A percentile compares a stretch with the other conserved stretches of the same genome.
These are phyloP conservation scores for Potamilus streckersoni DNA, from an alignment of 1,140 invertebrate species.

Conservation along the genomic window DNA sequence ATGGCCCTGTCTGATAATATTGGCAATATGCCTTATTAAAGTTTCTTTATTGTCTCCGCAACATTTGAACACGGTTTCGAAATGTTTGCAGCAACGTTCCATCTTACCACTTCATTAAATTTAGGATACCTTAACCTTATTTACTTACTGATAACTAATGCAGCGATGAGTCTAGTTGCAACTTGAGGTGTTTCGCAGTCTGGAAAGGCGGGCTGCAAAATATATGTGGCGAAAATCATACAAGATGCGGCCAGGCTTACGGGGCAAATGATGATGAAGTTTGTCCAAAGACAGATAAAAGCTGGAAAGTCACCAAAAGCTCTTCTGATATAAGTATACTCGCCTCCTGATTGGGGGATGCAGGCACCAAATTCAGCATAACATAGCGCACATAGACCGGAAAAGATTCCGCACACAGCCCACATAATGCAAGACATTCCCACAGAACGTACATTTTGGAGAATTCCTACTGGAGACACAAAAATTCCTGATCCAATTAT, in stretches of 20 bases:
- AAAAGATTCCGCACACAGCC: constrained; percentile 83
- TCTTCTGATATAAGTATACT: constrained; percentile 95
- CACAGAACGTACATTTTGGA: too few species aligned
- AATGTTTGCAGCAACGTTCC: too few species aligned
- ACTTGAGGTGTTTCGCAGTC: constrained; percentile 52
- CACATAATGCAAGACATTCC: constrained; percentile 75
- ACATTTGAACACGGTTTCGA: too few species aligned
- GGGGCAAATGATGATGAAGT: constrained; percentile 74
- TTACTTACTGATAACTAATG: constrained; percentile 54
- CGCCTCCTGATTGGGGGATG: constrained; percentile 95
- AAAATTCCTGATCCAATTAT: constrained; percentile 89
- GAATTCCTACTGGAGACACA: constrained; percentile 87
- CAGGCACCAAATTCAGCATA: constrained; percentile 95
- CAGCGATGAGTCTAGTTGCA: constrained; percentile 48
- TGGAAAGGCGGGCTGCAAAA: constrained; percentile 88
- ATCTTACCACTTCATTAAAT: too few species aligned
- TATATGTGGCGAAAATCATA: constrained; percentile 94
- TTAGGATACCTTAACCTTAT: neutral
- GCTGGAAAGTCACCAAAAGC: constrained; percentile 83
- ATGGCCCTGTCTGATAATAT: too few species aligned
- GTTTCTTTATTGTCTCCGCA: too few species aligned
- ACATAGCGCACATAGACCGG: constrained; percentile 83
- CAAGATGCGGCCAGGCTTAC: constrained; percentile 96
- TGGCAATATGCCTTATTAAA: too few species aligned
- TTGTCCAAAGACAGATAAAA: constrained; percentile 95